phyloP scores from a whole-genome alignment of 2,113 vertebrate species.

The Pseudolaguvia tuberculata region DNA sequence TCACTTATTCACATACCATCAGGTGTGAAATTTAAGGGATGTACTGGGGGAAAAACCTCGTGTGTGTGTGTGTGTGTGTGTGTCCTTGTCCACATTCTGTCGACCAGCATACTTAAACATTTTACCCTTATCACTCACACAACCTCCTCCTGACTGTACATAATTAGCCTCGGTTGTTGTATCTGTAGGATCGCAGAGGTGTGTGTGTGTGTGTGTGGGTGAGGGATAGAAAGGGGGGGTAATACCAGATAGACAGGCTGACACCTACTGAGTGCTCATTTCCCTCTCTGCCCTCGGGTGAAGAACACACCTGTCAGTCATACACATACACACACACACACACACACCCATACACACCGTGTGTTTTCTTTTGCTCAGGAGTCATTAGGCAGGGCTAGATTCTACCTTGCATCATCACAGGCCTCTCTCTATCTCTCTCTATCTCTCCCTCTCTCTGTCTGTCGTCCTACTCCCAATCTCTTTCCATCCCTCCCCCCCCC shows the following conservation, averaged over 20 bases:
- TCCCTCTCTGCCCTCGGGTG: slow-evolving; percentile 48
- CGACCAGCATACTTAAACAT: slow-evolving; percentile 13
- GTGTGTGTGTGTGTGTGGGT: neutral
- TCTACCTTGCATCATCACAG: slow-evolving; percentile 65
- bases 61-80: neutral
- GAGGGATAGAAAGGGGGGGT: neutral
- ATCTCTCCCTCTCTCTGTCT: too few species aligned
- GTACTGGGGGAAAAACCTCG: neutral
- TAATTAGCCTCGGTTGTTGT: slow-evolving; percentile 26
- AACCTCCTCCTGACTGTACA: slow-evolving; percentile 24
- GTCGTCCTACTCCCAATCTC: neutral
- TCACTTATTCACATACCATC: neutral
- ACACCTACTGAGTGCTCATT: slow-evolving; percentile 51
- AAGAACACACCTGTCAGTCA: slow-evolving; percentile 58
- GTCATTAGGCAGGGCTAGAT: slow-evolving; percentile 66
- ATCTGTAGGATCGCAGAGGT: slow-evolving; percentile 8
- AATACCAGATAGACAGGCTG: slow-evolving; percentile 45
- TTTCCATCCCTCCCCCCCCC: neutral
- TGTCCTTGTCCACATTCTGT: neutral
- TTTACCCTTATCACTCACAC: slow-evolving; percentile 30
- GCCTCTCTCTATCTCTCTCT: slow-evolving; percentile 29
- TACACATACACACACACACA: slow-evolving; percentile 32
- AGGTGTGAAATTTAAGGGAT: neutral
- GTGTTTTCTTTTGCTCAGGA: slow-evolving; percentile 54
- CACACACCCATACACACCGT: slow-evolving; percentile 29